Base-by-base conservation (phyloP, 2,113 vertebrate species). In the Melanerpes aurifrons region DNA sequence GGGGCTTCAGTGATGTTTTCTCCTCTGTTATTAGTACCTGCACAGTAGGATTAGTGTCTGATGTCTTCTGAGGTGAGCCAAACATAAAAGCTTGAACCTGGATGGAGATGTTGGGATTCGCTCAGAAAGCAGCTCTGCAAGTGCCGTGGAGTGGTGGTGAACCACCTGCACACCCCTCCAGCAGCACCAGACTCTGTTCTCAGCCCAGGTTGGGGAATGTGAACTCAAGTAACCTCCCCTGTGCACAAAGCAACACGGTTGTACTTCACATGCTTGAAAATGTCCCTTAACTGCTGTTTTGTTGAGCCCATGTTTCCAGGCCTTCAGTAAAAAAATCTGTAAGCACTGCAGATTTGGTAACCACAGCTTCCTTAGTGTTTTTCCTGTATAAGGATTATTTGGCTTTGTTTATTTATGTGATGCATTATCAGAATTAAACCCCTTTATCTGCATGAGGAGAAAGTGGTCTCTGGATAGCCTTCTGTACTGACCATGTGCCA, bases 1-100 rank as follows among this genome's bases (percentile, higher is more conserved):
- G 73, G 73, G 63, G 11, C 64, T 73, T 92, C 91, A 91, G 17
- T 64, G 79, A n/a, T n/a, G 7, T 71, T 97, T 96, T 69, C 71
- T 83, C 78, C 89, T 67, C 61, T 76, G 59, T 94, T 93, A 92
- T 94, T 93, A 90, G 80, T 86, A 84, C 86, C 87, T 87, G 54
- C 15, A 22, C 1, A 2, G 54, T 5, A 71, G 82, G 70, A 91
- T 91, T 85, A 10, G 67, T 67, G 83, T 31, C 83, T 3, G 4
- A 1, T 18, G 45, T 24, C 77, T 84, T 62, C 16, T n/a, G 21
- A 54, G 45, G 31, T 0, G 16, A 74, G 70, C 31, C 45, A 28
- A 43, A 80, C 25, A 24, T 37, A 22, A 75, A 72, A 57, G 62
- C 45, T 45, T 8, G 29, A 18, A 37, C 82, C 6, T 19, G 78